A percentile compares a stretch with the other conserved stretches of the same genome.
phyloP scores from a whole-genome alignment of 2,797 vertebrate species.

The Semaprochilodus insignis region DNA sequence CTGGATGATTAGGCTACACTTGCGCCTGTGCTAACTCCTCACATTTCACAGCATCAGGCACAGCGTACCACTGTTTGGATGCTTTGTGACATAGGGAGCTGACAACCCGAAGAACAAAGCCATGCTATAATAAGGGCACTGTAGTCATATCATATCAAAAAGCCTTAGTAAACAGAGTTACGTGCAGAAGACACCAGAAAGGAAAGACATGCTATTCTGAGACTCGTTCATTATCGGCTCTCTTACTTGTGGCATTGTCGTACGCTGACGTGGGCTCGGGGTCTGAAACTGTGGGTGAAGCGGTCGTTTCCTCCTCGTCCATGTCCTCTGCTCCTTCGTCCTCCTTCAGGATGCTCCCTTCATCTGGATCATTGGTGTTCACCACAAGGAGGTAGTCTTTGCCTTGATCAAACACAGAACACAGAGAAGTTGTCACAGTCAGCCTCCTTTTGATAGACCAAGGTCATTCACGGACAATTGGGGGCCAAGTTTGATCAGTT shows the following conservation, averaged over 20 bases:
- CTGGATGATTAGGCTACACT: constrained; percentile 31
- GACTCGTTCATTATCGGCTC: constrained; percentile 8
- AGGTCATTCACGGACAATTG: background rate
- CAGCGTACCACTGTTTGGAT: background rate
- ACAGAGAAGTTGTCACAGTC: background rate
- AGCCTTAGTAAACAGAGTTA: background rate
- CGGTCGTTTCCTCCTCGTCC: constrained; percentile 43
- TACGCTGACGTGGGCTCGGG: background rate
- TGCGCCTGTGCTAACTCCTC: constrained; percentile 3
- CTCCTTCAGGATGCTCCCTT: constrained; percentile 37
- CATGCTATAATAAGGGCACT: background rate
- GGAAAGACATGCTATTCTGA: background rate
- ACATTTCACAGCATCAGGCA: background rate
- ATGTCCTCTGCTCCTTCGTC: constrained; percentile 14
- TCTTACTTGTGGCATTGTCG: constrained; percentile 57
- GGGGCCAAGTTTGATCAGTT: background rate
- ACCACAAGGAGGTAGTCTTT: constrained; percentile 72
- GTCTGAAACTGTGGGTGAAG: background rate
- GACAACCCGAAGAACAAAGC: background rate
- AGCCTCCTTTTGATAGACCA: background rate
- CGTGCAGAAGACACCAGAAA: background rate
- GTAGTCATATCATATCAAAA: background rate
- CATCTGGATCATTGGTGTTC: constrained; percentile 74
- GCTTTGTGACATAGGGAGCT: background rate
- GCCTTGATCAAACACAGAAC: constrained; percentile 64